phyloP scores from a whole-genome alignment of 2,888 invertebrate species.

The Elysia crispata region DNA sequence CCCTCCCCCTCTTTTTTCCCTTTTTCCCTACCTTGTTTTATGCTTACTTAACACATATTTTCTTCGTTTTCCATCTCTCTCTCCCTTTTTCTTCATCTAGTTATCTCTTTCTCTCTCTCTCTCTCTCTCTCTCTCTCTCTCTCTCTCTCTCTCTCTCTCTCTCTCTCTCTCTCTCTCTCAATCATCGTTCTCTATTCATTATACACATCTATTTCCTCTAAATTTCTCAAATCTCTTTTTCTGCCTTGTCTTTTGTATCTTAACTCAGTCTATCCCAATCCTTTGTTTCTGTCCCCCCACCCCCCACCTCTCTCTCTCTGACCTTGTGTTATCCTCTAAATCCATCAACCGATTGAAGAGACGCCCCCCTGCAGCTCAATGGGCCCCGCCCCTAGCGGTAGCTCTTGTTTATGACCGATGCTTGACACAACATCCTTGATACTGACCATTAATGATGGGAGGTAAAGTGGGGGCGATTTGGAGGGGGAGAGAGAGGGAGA shows the following conservation, averaged over 20 bases:
- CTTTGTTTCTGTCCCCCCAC: not conserved
- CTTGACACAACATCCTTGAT: too few relatives aligned
- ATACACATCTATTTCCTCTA: too few relatives aligned
- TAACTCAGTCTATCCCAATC: not conserved
- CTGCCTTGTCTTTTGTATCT: not conserved
- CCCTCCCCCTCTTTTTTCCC: too few relatives aligned
- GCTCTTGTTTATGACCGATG: too few relatives aligned
- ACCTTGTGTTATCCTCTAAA: not conserved
- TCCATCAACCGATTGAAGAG: not conserved
- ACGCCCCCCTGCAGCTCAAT: too few relatives aligned
- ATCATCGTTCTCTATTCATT: too few relatives aligned
- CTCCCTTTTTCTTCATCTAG: slow-evolving; percentile 1
- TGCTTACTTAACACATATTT: too few relatives aligned
- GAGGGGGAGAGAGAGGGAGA: not conserved
- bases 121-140: not conserved
- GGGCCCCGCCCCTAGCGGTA: too few relatives aligned
- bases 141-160: not conserved
- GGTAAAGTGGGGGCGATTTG: not conserved
- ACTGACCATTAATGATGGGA: not conserved
- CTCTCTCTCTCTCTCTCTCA: not conserved
- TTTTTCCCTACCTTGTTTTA: too few relatives aligned
- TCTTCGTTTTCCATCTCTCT: too few relatives aligned
- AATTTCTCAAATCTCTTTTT: not conserved
- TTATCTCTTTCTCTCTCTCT: not conserved
- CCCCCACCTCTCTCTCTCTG: not conserved